Evolutionary conservation across 2,113 vertebrate genomes (phyloP).

Genomic region (Nipponia nippon): DNA sequence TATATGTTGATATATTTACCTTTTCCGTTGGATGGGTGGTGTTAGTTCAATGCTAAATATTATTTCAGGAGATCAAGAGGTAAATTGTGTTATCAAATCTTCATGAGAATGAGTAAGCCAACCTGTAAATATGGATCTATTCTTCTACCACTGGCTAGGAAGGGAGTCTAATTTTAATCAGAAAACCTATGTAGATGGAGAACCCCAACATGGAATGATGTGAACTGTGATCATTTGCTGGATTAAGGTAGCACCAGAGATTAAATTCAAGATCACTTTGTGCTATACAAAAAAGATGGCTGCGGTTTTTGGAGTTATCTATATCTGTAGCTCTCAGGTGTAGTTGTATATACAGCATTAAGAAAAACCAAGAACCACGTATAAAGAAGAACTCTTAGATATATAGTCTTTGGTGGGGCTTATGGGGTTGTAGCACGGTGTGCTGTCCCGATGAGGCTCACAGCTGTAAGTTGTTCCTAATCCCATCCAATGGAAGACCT

Average conservation of each 20-base stretch:
- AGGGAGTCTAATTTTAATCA: background rate
- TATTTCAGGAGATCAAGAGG: background rate
- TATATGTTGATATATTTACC: background rate
- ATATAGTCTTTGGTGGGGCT: background rate
- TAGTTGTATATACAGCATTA: background rate
- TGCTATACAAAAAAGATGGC: background rate
- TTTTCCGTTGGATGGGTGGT: background rate
- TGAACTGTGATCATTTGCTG: background rate
- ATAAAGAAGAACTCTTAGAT: background rate
- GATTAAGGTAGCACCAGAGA: background rate
- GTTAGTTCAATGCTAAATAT: background rate
- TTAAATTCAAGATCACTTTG: background rate
- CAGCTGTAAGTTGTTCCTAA: background rate
- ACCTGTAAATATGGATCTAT: background rate
- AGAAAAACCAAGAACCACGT: background rate
- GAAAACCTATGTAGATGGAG: background rate
- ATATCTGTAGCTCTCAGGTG: background rate
- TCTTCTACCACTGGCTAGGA: background rate
- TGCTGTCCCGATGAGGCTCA: background rate
- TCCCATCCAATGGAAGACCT: background rate
- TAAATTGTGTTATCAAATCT: background rate
- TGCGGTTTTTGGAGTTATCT: background rate
- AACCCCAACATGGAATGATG: background rate
- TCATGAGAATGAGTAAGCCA: background rate
- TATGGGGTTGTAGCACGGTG: background rate